Percentiles rank a stretch among this genome's conserved stretches.
Evolutionary conservation across 2,797 vertebrate species (phyloP).

Genomic region (Chromis chromis): DNA sequence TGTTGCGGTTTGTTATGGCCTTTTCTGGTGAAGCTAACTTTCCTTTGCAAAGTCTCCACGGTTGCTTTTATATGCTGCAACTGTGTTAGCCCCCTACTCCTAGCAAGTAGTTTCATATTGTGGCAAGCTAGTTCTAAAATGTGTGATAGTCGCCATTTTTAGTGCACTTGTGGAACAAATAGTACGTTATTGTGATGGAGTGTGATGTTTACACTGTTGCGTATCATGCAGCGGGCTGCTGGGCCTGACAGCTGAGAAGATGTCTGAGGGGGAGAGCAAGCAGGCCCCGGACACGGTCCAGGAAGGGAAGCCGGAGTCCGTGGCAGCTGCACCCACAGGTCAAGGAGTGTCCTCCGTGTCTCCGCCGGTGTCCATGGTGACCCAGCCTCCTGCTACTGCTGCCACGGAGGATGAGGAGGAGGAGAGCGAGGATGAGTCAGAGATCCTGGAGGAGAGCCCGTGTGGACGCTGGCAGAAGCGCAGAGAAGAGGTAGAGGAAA

Average conservation of each 20-base stretch:
- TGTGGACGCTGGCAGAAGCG: conserved; percentile 99
- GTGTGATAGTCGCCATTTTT: background rate
- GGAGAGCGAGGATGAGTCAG: conserved; percentile 96
- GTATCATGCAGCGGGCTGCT: conserved; percentile 67
- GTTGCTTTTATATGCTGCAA: background rate
- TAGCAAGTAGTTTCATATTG: background rate
- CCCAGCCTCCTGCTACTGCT: conserved; percentile 82
- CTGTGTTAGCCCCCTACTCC: background rate
- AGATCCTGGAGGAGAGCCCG: conserved; percentile 97
- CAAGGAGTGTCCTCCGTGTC: conserved; percentile 90
- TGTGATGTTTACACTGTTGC: conserved; percentile 24
- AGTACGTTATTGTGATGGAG: background rate
- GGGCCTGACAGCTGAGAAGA: conserved; percentile 74
- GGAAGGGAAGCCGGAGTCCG: conserved; percentile 87
- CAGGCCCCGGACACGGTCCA: conserved; percentile 84
- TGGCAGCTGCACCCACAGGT: conserved; percentile 74
- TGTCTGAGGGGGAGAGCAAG: conserved; percentile 95
- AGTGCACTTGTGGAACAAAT: background rate
- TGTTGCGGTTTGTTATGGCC: background rate
- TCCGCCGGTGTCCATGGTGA: conserved; percentile 89
- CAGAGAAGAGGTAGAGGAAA: conserved; percentile 91
- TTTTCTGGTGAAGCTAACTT: conserved; percentile 40
- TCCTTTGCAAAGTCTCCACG: conserved; percentile 13
- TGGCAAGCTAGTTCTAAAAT: background rate
- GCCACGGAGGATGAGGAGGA: conserved; percentile 91